A percentile compares a stretch with the other conserved stretches of the same genome.
Conservation (phyloP, 2,797 vertebrate species). For the Calcarius lapponicus region DNA sequence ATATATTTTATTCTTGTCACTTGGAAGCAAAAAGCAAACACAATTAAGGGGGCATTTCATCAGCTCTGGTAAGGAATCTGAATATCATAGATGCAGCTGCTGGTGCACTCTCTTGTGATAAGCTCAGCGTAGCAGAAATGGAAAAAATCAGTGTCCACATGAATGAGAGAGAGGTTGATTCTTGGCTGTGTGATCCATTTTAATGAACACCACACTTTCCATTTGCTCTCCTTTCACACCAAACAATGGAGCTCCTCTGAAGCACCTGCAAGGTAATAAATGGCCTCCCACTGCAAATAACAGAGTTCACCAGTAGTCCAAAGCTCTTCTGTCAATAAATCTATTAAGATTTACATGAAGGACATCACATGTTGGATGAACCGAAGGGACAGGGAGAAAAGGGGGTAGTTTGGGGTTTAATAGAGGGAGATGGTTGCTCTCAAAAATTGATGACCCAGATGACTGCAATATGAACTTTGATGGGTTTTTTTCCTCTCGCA, state of each 20-base stretch:
- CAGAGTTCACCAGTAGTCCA: neutral
- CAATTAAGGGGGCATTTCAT: slow-evolving; percentile 41
- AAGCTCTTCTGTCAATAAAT: neutral
- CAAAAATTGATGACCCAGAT: neutral
- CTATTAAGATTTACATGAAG: neutral
- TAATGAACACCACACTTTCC: neutral
- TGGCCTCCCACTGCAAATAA: neutral
- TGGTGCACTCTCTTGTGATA: slow-evolving; percentile 10
- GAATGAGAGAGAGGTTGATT: neutral
- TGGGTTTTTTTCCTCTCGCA: neutral
- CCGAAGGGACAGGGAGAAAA: neutral
- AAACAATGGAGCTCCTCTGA: neutral
- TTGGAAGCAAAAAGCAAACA: neutral
- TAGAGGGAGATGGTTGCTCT: neutral
- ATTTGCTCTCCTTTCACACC: slow-evolving; percentile 7
- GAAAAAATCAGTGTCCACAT: neutral
- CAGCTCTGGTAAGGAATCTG: slow-evolving; percentile 22
- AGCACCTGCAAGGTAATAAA: slow-evolving; percentile 20
- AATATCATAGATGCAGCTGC: slow-evolving; percentile 17
- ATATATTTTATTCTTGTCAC: neutral
- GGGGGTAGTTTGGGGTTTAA: neutral
- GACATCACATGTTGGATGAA: neutral
- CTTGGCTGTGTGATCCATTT: neutral
- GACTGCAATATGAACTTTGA: neutral
- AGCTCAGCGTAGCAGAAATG: slow-evolving; percentile 35